A percentile compares a stretch with the other conserved stretches of the same genome.
phyloP scores from a whole-genome alignment of 2,888 invertebrate genomes.

The Lutraria lutraria region DNA sequence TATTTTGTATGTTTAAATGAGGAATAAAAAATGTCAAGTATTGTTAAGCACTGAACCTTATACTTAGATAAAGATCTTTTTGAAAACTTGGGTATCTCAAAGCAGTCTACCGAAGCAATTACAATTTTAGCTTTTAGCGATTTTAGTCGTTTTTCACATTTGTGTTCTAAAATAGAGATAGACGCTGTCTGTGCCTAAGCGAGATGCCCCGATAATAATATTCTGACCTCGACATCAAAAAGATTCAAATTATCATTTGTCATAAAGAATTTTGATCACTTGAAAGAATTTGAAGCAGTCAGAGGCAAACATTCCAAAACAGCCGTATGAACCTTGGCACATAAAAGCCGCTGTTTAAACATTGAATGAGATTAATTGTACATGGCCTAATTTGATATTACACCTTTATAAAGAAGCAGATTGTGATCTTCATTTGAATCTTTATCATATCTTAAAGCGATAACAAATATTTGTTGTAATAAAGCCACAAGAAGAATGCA shows the following conservation, averaged over 20 bases:
- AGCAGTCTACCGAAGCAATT: slow-evolving; percentile 26
- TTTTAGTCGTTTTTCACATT: slow-evolving; percentile 33
- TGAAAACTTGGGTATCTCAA: slow-evolving; percentile 32
- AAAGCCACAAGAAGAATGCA: slow-evolving; percentile 6
- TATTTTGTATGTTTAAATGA: slow-evolving; percentile 33
- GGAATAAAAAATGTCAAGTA: slow-evolving; percentile 54
- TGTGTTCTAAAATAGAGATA: slow-evolving; percentile 28
- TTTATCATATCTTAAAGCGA: slow-evolving; percentile 42
- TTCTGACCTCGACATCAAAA: slow-evolving; percentile 49
- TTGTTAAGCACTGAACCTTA: slow-evolving; percentile 42
- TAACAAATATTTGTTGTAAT: slow-evolving; percentile 26
- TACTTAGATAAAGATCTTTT: slow-evolving; percentile 35
- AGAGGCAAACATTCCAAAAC: slow-evolving; percentile 36
- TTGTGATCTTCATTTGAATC: slow-evolving; percentile 31
- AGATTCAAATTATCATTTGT: slow-evolving; percentile 50
- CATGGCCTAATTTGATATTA: slow-evolving; percentile 37
- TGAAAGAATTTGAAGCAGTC: slow-evolving; percentile 34
- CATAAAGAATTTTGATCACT: slow-evolving; percentile 35
- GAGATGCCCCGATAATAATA: slow-evolving; percentile 40
- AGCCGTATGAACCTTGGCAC: slow-evolving; percentile 9
- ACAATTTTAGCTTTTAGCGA: slow-evolving; percentile 25
- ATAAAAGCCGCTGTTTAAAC: slow-evolving; percentile 39
- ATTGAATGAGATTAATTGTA: slow-evolving; percentile 37
- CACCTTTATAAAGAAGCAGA: slow-evolving; percentile 35
- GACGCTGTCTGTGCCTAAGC: slow-evolving; percentile 24